Percentiles rank a stretch among this genome's conserved stretches.
Evolutionary conservation across 2,888 invertebrate species (phyloP).

Genomic region (Erebia aethiops): DNA sequence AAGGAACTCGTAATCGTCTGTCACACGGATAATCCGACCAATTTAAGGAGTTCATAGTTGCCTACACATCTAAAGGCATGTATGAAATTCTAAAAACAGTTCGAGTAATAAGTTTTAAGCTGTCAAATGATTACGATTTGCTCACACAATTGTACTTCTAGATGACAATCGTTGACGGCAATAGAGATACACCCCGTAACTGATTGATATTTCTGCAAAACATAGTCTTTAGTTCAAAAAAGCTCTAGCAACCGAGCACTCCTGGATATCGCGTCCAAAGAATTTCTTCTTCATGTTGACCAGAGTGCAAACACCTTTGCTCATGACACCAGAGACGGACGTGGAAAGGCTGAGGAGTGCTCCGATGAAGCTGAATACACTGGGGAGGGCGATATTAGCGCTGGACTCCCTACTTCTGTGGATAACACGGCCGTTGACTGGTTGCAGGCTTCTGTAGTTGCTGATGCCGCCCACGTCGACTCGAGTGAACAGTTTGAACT

Average conservation of each 20-base stretch:
- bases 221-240: not conserved
- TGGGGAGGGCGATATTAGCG: slow-evolving; percentile 52
- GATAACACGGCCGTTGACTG: slow-evolving; percentile 60
- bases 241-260: slow-evolving; percentile 38
- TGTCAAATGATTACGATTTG: too few relatives aligned
- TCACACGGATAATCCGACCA: too few relatives aligned
- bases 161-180: too few relatives aligned
- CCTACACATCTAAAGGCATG: too few relatives aligned
- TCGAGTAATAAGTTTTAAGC: too few relatives aligned
- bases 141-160: too few relatives aligned
- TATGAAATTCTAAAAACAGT: too few relatives aligned
- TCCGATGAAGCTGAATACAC: slow-evolving; percentile 48
- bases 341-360: slow-evolving; percentile 55
- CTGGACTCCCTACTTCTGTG: slow-evolving; percentile 66
- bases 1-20: too few relatives aligned
- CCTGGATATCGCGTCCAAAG: slow-evolving; percentile 48
- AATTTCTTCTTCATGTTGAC: slow-evolving; percentile 59
- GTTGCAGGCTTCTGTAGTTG: slow-evolving; percentile 76
- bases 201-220: too few relatives aligned
- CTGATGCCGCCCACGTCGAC: slow-evolving; percentile 64
- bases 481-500: slow-evolving; percentile 66
- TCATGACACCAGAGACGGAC: slow-evolving; percentile 49
- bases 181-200: too few relatives aligned
- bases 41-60: too few relatives aligned
- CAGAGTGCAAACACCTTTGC: slow-evolving; percentile 57